Conservation (phyloP, 2,797 vertebrate species). For the Scolopax bukidnonensis region DNA sequence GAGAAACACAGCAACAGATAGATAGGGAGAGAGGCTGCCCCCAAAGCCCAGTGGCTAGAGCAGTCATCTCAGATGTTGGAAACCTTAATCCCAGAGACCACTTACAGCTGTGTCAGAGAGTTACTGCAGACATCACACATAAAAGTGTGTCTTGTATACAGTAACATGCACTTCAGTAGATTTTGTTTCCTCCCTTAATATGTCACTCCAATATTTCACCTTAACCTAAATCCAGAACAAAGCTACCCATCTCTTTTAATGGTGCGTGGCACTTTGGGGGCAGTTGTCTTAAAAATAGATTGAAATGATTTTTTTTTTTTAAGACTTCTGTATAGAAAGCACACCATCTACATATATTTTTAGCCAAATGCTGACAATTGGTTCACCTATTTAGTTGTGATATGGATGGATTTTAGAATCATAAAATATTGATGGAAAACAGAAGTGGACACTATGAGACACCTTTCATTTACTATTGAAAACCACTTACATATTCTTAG, state of each 20-base stretch:
- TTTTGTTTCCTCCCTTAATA: background rate
- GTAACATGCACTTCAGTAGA: background rate
- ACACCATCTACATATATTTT: background rate
- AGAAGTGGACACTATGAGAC: background rate
- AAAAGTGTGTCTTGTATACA: background rate
- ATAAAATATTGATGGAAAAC: conserved; percentile 41
- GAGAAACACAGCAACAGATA: background rate
- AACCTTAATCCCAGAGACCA: background rate
- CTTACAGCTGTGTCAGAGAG: background rate
- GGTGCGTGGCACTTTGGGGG: background rate
- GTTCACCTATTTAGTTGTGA: background rate
- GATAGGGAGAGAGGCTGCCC: background rate
- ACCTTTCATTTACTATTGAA: background rate
- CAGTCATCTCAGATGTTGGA: background rate
- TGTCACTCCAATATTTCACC: background rate
- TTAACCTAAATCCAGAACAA: conserved; percentile 12
- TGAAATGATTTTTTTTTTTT: background rate
- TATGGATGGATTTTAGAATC: background rate
- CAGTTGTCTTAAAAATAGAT: conserved; percentile 8
- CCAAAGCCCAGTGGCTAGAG: background rate
- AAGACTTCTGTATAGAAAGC: background rate
- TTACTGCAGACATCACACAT: accelerated
- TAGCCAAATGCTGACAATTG: background rate
- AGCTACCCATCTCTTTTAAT: background rate
- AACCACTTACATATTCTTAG: background rate